phyloP scores from a whole-genome alignment of 2,888 invertebrate species.

The Emesis russula region DNA sequence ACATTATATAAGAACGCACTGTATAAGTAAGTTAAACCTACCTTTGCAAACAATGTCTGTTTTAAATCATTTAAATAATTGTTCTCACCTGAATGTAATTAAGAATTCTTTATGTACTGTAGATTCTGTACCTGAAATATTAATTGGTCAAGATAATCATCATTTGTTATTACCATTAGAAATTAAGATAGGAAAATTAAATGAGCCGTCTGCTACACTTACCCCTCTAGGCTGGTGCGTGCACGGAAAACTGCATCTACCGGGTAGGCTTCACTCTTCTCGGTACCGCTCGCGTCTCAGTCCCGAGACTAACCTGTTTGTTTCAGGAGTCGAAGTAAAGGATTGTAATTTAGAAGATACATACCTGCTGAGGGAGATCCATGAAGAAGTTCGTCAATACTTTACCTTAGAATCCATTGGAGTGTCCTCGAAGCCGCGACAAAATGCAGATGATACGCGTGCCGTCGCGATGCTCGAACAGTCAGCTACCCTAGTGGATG shows the following conservation, averaged over 20 bases:
- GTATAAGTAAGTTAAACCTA: conserved; percentile 79
- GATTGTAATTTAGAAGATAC: neutral
- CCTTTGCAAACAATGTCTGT: conserved; percentile 71
- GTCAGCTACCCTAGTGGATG: neutral
- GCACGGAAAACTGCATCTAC: conserved; percentile 19
- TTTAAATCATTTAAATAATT: conserved; percentile 15
- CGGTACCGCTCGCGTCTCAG: no score
- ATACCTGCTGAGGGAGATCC: neutral
- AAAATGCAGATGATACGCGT: neutral
- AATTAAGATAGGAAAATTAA: conserved; percentile 25
- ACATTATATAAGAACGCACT: conserved; percentile 64
- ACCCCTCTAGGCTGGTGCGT: conserved; percentile 35
- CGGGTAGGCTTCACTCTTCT: no score
- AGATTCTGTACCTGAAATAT: conserved; percentile 77
- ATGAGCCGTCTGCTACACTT: conserved; percentile 32
- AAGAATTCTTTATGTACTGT: conserved; percentile 33
- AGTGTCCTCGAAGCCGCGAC: neutral
- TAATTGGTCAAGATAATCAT: conserved; percentile 88
- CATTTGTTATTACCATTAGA: conserved; percentile 82
- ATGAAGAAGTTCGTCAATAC: neutral
- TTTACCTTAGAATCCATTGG: neutral
- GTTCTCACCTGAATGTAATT: conserved; percentile 42
- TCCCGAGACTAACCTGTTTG: conserved; percentile 2
- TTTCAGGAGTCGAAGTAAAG: neutral
- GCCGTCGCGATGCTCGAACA: neutral